phyloP scores from a whole-genome alignment of 1,140 invertebrate genomes.

The Telenomus remus region DNA sequence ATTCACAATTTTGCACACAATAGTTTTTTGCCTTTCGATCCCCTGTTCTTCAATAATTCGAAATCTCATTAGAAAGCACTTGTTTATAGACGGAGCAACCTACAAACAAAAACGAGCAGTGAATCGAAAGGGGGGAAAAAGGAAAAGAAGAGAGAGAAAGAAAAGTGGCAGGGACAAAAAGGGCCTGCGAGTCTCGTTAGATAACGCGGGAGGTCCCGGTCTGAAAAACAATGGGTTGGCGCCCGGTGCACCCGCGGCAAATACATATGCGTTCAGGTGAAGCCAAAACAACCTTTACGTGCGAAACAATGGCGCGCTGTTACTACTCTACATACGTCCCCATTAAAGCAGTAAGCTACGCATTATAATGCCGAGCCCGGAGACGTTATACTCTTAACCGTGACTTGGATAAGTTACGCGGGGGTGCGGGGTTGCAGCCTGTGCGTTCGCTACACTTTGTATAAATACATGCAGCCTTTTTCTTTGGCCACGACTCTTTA shows the following conservation, averaged over 20 bases:
- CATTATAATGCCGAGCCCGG: conserved; percentile 63
- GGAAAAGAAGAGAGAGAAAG: conserved; percentile 3
- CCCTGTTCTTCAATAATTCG: conserved; percentile 41
- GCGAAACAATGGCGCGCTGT: conserved; percentile 63
- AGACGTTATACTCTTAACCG: conserved; percentile 38
- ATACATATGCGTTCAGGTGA: conserved; percentile 65
- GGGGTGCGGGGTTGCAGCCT: conserved; percentile 36
- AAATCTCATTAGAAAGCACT: conserved; percentile 57
- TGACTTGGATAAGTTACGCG: conserved; percentile 39
- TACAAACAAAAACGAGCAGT: conserved; percentile 16
- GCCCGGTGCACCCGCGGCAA: conserved; percentile 44
- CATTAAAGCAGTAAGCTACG: conserved; percentile 70
- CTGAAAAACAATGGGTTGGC: conserved; percentile 63
- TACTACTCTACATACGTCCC: conserved; percentile 71
- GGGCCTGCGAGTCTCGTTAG: conserved; percentile 56
- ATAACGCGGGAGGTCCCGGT: conserved; percentile 64
- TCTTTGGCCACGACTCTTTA: conserved; percentile 30
- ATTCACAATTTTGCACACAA: conserved; percentile 52
- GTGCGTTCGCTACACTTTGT: conserved; percentile 5
- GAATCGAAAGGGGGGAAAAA: neutral
- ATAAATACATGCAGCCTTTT: conserved; percentile 36
- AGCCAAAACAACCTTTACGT: conserved; percentile 59
- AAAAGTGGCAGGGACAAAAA: conserved; percentile 35
- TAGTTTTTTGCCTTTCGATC: conserved; percentile 26
- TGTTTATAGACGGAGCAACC: conserved; percentile 40